Evolutionary conservation across 1,140 invertebrate species (phyloP).

Genomic region (silkworm (Bombyx mori)): DNA sequence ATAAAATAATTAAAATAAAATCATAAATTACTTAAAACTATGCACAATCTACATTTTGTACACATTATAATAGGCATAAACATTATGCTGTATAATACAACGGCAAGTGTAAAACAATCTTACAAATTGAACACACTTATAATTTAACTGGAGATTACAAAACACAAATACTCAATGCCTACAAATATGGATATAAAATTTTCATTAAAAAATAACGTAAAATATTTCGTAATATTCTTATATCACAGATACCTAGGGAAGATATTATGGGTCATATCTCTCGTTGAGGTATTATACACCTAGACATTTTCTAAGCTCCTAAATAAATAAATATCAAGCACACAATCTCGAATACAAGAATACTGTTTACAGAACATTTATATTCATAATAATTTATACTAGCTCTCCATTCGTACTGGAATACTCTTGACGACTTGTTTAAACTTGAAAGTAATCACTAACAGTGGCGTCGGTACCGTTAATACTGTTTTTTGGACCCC

Average conservation of each 20-base stretch:
- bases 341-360: conserved; percentile 41
- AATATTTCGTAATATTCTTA: conserved; percentile 54
- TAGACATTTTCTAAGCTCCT: conserved; percentile 29
- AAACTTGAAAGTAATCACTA: conserved; percentile 70
- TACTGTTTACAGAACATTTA: conserved; percentile 22
- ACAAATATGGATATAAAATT: conserved; percentile 13
- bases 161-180: conserved; percentile 3
- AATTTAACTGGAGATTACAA: conserved; percentile 32
- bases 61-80: conserved; percentile 9
- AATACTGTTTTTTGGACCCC: conserved; percentile 56
- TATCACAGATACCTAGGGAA: conserved; percentile 67
- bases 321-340: conserved; percentile 46
- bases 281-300: conserved; percentile 30
- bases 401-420: conserved; percentile 1
- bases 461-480: conserved; percentile 54
- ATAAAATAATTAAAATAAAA: conserved; percentile 8
- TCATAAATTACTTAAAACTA: conserved; percentile 26
- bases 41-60: conserved; percentile 45
- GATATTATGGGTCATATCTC: conserved; percentile 36
- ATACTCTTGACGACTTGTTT: conserved; percentile 19
- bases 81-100: conserved; percentile 6
- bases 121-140: conserved; percentile 30
- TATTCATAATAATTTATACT: conserved; percentile 17
- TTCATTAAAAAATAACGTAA: conserved; percentile 26
- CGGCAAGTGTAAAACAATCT: conserved; percentile 16